Evolutionary conservation across 2,113 vertebrate species (phyloP).

Genomic region (Dinomys branickii): DNA sequence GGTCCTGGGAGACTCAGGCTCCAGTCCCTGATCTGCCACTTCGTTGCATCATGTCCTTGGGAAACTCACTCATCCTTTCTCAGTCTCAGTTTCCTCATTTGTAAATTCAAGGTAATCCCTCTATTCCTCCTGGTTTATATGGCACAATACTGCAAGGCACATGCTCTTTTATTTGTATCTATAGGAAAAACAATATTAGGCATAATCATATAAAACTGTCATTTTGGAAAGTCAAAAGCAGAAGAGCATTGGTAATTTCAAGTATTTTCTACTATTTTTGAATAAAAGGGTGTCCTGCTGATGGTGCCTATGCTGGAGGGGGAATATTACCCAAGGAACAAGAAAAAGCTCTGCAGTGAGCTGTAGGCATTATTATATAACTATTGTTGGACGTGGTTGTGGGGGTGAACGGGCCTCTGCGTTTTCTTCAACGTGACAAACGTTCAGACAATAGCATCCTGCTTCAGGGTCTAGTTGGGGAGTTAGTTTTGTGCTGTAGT

Average conservation of each 20-base stretch:
- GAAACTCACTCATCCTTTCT: background rate
- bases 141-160: background rate
- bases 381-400: background rate
- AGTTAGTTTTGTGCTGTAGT: background rate
- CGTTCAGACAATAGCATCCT: background rate
- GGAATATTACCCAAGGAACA: background rate
- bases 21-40: background rate
- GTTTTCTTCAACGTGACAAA: background rate
- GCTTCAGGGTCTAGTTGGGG: background rate
- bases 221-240: conserved; percentile 22
- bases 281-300: background rate
- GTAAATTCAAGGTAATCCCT: conserved; percentile 24
- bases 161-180: background rate
- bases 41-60: fast-evolving
- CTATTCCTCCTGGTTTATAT: background rate
- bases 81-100: background rate
- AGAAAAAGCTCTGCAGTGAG: background rate
- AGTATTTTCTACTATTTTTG: background rate
- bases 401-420: background rate
- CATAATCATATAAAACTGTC: background rate
- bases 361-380: background rate
- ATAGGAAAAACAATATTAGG: background rate
- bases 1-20: background rate
- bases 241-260: background rate
- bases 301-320: fast-evolving